phyloP scores from a whole-genome alignment of 1,140 invertebrate species.

The Melipona quadrifasciata region DNA sequence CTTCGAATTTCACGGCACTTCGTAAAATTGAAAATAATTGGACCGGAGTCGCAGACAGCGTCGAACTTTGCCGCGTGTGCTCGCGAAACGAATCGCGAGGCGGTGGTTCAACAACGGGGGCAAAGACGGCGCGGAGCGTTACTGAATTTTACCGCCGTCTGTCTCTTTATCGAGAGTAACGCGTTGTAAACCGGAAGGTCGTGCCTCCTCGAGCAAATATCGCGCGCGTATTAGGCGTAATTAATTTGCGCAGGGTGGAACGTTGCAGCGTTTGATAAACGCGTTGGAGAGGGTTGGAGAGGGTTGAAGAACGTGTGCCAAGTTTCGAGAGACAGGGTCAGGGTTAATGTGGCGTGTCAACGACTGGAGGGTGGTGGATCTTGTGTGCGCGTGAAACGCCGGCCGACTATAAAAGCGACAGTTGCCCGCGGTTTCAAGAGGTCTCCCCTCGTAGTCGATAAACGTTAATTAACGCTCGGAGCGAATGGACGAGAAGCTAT shows the following conservation, averaged over 20 bases:
- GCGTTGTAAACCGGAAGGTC: background rate
- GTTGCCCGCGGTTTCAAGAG: constrained; percentile 5
- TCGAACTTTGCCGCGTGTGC: background rate
- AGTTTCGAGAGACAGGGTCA: constrained; percentile 44
- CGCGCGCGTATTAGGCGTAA: background rate
- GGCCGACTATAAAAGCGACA: constrained; percentile 47
- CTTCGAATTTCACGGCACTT: background rate
- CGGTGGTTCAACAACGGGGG: background rate
- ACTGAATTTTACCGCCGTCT: background rate
- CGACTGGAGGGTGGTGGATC: constrained; percentile 2
- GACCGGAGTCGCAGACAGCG: background rate
- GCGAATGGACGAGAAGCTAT: constrained; percentile 12
- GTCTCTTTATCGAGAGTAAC: background rate
- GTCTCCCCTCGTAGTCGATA: constrained; percentile 12
- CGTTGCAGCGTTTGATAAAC: constrained; percentile 28
- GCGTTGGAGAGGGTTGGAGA: background rate
- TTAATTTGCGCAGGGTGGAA: constrained; percentile 31
- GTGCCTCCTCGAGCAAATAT: background rate
- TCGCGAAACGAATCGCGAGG: background rate
- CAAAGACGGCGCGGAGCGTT: background rate
- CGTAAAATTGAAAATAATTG: background rate
- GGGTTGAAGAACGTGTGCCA: background rate
- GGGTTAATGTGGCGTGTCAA: constrained; percentile 44
- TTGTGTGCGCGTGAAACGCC: constrained; percentile 15
- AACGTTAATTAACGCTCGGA: constrained; percentile 52